Base-by-base conservation (phyloP, 2,797 vertebrate genomes). In the Rhinophrynus dorsalis region DNA sequence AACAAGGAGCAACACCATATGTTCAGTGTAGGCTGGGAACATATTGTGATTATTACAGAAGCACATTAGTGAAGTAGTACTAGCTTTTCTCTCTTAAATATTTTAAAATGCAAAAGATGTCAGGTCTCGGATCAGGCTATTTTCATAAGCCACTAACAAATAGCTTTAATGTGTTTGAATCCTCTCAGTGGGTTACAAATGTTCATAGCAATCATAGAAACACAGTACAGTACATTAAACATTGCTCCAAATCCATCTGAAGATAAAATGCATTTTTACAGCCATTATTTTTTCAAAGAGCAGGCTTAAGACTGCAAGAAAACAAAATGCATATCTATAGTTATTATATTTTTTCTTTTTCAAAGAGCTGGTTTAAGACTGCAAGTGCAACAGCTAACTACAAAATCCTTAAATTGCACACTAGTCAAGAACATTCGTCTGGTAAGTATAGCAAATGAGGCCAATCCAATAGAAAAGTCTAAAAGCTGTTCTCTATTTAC, bases 111-210 rank as follows among this genome's bases (percentile, higher is more conserved):
- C 48, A 30, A 3, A 7, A 29, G 8, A 1, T 0, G 0, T 47
- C 15, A 72, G 2, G 47, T 68, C 21, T 44, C 67, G 27, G 11
- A 63, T 64, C 23, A 38, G 62, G 13, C 5, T 65, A 44, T 48
- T 69, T 59, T 52, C 37, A 45, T 71, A 65, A 64, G 38, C 60
- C 13, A 65, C 52, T 38, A 55, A 66, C 1, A 13, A 55, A 2
- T 24, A 55, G 17, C 3, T 2, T 7, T 24, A 63, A 73, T 73
- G 45, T 27, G 21, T 75, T 67, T 58, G 75, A 35, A 68, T 32
- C 35, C 45, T 55, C 29, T 0, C 0, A 67, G 18, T 21, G 9
- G 63, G 10, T 52, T 10, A 35, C 47, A 51, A 57, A 56, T 0
- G 67, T 67, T 63, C 17, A 6, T 45, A 35, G 20, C 4, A 35